Conservation (phyloP, 2,888 invertebrate species). For the Matsumyia berberina region DNA sequence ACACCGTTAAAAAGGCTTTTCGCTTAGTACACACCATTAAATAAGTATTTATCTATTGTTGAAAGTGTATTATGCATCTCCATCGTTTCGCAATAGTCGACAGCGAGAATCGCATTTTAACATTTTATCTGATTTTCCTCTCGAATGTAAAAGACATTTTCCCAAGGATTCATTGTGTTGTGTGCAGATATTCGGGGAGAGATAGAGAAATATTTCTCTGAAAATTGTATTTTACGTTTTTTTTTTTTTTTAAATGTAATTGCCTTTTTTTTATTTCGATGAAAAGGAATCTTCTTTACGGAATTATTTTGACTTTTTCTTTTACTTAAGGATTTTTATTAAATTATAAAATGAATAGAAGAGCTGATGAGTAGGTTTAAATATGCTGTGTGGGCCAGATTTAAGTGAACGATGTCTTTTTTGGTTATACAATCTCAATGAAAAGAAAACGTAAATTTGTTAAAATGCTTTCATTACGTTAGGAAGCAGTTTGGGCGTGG, state of each 20-base stretch:
- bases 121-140: conserved; percentile 28
- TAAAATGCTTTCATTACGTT: no score
- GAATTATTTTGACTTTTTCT: no score
- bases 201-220: conserved; percentile 3
- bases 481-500: no score
- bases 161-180: conserved; percentile 6
- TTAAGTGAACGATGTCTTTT: no score
- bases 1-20: conserved; percentile 15
- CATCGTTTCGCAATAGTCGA: conserved; percentile 7
- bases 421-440: no score
- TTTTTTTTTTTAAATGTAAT: conserved; percentile 6
- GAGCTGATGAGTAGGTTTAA: no score
- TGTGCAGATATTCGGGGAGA: neutral
- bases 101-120: conserved; percentile 2
- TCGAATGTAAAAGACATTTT: conserved; percentile 13
- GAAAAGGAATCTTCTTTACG: neutral
- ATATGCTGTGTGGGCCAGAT: no score
- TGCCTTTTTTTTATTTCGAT: conserved; percentile 1
- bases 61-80: neutral
- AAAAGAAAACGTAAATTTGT: no score
- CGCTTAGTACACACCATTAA: conserved; percentile 32
- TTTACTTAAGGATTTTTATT: no score
- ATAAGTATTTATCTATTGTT: conserved; percentile 22
- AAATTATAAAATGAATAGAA: no score
- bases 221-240: neutral